phyloP scores from a whole-genome alignment of 2,888 invertebrate species.

The Flexamia atlantica region DNA sequence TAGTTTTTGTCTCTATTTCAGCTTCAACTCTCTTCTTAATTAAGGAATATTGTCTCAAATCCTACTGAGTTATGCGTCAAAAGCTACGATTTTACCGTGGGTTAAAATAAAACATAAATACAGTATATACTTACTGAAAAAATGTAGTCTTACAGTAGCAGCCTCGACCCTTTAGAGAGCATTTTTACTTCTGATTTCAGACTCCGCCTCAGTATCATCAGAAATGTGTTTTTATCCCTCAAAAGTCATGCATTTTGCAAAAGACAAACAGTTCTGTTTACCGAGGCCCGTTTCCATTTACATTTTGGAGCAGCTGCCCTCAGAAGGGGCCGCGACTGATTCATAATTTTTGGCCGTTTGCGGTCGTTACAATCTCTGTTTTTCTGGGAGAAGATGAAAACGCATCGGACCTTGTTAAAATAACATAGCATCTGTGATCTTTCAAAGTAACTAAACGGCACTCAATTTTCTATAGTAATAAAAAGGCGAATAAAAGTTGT shows the following conservation, averaged over 20 bases:
- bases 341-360: constrained; percentile 29
- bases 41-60: no score
- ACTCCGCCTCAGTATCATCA: not conserved
- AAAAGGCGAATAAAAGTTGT: no score
- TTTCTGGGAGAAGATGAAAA: not conserved
- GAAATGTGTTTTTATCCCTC: constrained; percentile 42
- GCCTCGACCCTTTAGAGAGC: no score
- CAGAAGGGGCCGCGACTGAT: constrained; percentile 39
- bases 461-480: no score
- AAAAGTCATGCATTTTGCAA: constrained; percentile 52
- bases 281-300: constrained; percentile 31
- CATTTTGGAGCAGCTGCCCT: constrained; percentile 47
- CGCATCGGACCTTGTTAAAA: not conserved
- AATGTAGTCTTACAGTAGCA: no score
- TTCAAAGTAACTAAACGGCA: no score
- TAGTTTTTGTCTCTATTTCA: not conserved
- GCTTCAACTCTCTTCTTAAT: no score
- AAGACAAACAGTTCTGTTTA: constrained; percentile 50
- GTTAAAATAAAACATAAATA: no score
- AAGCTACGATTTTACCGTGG: no score
- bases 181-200: not conserved
- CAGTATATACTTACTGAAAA: no score
- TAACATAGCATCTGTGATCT: no score
- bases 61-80: no score
- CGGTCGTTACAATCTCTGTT: constrained; percentile 34